Percentiles rank a stretch among this genome's conserved stretches.
phyloP scores from a whole-genome alignment of 2,888 invertebrate species.

The Synergus gifuensis region DNA sequence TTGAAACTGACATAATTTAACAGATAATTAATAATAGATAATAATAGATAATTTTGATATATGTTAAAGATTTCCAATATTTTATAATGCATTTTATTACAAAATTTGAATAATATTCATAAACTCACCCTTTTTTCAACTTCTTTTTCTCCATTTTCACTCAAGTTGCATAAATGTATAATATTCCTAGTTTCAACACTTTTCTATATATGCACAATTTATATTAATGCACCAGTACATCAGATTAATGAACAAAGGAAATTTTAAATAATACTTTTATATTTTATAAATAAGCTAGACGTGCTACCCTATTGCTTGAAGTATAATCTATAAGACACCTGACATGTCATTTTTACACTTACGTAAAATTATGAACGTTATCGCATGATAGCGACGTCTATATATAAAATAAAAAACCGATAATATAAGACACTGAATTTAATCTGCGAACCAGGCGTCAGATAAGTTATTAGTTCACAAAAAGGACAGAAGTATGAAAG shows the following conservation, averaged over 20 bases:
- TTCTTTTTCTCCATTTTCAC: neutral
- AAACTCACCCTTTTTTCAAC: neutral
- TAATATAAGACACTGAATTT: neutral
- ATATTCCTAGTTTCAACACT: neutral
- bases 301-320: neutral
- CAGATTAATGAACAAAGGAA: neutral
- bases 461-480: neutral
- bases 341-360: neutral
- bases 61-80: neutral
- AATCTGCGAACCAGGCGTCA: neutral
- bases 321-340: neutral
- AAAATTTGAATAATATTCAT: neutral
- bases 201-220: neutral
- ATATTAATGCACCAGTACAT: neutral
- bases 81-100: neutral
- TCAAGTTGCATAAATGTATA: neutral
- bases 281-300: neutral
- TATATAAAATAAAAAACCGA: neutral
- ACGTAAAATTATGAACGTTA: neutral
- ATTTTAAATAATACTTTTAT: neutral
- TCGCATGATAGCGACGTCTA: neutral
- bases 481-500: neutral
- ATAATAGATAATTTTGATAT: neutral
- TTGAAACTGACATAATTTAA: neutral
- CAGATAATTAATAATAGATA: neutral